Evolutionary conservation across 2,113 vertebrate genomes (phyloP), one percentile per base, ranked within the genome.

Genomic region (Hemiprocne comata): DNA sequence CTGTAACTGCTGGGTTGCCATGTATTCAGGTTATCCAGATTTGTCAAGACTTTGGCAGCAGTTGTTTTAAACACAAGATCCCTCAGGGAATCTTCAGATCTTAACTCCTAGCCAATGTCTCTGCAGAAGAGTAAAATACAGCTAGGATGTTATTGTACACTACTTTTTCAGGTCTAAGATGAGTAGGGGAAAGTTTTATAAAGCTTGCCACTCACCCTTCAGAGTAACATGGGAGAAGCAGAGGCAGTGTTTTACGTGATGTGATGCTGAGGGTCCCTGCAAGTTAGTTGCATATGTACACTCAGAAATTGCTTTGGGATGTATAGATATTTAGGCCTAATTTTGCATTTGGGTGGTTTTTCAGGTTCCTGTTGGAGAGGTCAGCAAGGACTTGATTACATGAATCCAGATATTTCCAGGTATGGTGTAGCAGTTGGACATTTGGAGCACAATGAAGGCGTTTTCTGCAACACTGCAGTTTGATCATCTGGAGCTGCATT

Each of bases 341-440:
- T 66, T 88, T 65, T 66, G 25, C 71, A 13, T 50, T 17, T 8
- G 8, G 11, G 4, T 17, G 40, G 42, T 75, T 64, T 67, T 55
- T 6, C 61, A 93, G 69, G 28, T 57, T 91, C 20, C 17, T 82
- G 74, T 87, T 85, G 23, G 48, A 72, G 71, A 85, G 28, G 13
- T 28, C 48, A n/a, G 40, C 34, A 61, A 91, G 54, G 78, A 75
- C 62, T 72, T 44, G 74, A 51, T 58, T 46, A 28, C 44, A 44
- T 65, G 87, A 72, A 57, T 82, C 44, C 51, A 24, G 54, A 2
- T 61, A 44, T 93, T 69, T n/a, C 61, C 70, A 89, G 92, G 78
- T 93, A 61, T 9, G 57, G 10, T 51, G 12, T 18, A 40, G 44
- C 66, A 48, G 58, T 13, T 34, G 75, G 44, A 25, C 9, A 5